Evolutionary conservation across 2,888 invertebrate species (phyloP).

Genomic region (Odontocolon sp.): DNA sequence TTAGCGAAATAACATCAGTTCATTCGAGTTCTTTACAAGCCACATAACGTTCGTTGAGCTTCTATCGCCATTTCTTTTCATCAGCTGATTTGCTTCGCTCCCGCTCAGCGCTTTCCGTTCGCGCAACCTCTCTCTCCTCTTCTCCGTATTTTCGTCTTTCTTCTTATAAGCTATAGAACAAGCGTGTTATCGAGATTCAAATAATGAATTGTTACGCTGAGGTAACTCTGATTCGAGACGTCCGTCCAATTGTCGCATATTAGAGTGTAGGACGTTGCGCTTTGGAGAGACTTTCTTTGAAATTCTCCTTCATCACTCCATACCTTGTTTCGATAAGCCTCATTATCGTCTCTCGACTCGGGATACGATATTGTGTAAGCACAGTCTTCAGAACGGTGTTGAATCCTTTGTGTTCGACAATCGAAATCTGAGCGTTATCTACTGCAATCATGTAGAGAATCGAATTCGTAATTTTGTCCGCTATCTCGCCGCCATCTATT

Average conservation of each 20-base stretch:
- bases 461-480: slow-evolving; percentile 56
- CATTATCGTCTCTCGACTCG: slow-evolving; percentile 54
- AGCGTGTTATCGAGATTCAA: slow-evolving; percentile 57
- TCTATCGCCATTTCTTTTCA: too few species aligned
- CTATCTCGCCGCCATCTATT: slow-evolving; percentile 45
- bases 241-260: slow-evolving; percentile 69
- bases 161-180: too few species aligned
- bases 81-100: too few species aligned
- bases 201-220: slow-evolving; percentile 66
- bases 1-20: too few species aligned
- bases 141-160: too few species aligned
- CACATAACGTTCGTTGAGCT: too few species aligned
- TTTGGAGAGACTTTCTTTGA: background rate
- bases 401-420: slow-evolving; percentile 61
- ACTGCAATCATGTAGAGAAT: slow-evolving; percentile 62
- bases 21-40: too few species aligned
- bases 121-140: too few species aligned
- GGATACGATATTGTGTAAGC: slow-evolving; percentile 58
- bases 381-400: slow-evolving; percentile 57
- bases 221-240: slow-evolving; percentile 66
- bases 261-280: slow-evolving; percentile 46
- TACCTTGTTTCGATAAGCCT: slow-evolving; percentile 39
- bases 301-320: slow-evolving; percentile 6
- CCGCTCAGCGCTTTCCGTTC: too few species aligned
- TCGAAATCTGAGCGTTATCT: slow-evolving; percentile 56